These are phyloP conservation scores for Cataglyphis altisquamis DNA, from an alignment of 2,888 invertebrate genomes.

Conservation along the genomic window DNA sequence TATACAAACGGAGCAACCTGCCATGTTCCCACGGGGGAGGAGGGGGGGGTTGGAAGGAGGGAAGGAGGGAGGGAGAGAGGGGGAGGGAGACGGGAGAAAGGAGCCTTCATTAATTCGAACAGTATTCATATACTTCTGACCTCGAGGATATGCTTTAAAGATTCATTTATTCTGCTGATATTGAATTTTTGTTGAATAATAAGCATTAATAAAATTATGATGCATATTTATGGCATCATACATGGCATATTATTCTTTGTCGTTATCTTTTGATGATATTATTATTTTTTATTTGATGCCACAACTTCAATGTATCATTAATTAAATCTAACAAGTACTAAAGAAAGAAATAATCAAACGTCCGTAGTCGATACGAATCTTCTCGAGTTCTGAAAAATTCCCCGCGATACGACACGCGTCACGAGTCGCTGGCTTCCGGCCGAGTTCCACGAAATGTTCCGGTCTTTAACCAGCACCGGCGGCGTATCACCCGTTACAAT, in stretches of 20 bases:
- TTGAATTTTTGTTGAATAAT: not conserved
- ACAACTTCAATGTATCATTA: not conserved
- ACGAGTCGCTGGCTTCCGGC: slow-evolving; percentile 63
- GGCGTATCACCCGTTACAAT: slow-evolving; percentile 77
- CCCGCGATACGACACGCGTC: slow-evolving; percentile 36
- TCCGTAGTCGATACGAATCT: not conserved
- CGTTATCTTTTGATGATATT: not conserved
- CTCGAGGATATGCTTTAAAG: not conserved
- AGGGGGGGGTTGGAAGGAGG: not conserved
- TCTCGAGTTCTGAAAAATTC: slow-evolving; percentile 15
- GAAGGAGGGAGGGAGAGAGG: not conserved
- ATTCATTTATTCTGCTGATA: not conserved
- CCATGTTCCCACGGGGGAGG: slow-evolving; percentile 3
- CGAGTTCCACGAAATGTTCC: slow-evolving; percentile 71
- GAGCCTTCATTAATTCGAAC: slow-evolving; percentile 14
- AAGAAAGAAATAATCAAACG: not conserved
- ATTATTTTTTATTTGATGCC: not conserved
- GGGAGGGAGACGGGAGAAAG: not conserved
- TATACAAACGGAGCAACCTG: slow-evolving; percentile 57
- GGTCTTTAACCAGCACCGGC: slow-evolving; percentile 71
- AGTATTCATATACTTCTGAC: slow-evolving; percentile 19
- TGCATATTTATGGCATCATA: not conserved
- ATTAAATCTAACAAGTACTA: not conserved
- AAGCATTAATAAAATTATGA: not conserved
- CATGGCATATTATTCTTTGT: not conserved